phyloP scores from a whole-genome alignment of 2,113 vertebrate species.

The Chauna torquata region DNA sequence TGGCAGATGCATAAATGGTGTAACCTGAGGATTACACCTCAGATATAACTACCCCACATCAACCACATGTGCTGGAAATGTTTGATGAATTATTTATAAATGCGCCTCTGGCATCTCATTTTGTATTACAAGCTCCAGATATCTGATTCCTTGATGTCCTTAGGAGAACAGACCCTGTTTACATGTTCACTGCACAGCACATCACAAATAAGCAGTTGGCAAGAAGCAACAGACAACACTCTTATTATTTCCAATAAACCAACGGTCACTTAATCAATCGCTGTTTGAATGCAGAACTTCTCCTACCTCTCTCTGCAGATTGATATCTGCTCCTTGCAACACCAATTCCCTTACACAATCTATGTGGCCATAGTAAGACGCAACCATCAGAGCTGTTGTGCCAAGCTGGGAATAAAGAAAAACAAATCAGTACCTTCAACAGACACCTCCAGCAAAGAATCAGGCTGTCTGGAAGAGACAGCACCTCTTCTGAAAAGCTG shows the following conservation, averaged over 20 bases:
- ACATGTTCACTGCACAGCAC: background rate
- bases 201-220: background rate
- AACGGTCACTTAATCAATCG: background rate
- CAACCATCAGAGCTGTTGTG: constrained; percentile 95
- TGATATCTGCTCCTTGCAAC: constrained; percentile 96
- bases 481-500: background rate
- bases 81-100: background rate
- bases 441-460: background rate
- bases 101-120: background rate
- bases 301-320: constrained; percentile 95
- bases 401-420: constrained; percentile 82
- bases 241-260: background rate
- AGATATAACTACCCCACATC: background rate
- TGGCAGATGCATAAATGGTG: background rate
- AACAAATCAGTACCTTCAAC: constrained; percentile 43
- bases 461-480: background rate
- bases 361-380: constrained; percentile 89
- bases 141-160: background rate
- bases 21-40: background rate
- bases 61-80: background rate
- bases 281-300: background rate
- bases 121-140: background rate
- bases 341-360: constrained; percentile 90
- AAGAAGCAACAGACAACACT: background rate
- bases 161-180: background rate